Percentiles rank a stretch among this genome's conserved stretches.
Conservation (phyloP, 2,797 vertebrate species). For the Ibycter americanus region DNA sequence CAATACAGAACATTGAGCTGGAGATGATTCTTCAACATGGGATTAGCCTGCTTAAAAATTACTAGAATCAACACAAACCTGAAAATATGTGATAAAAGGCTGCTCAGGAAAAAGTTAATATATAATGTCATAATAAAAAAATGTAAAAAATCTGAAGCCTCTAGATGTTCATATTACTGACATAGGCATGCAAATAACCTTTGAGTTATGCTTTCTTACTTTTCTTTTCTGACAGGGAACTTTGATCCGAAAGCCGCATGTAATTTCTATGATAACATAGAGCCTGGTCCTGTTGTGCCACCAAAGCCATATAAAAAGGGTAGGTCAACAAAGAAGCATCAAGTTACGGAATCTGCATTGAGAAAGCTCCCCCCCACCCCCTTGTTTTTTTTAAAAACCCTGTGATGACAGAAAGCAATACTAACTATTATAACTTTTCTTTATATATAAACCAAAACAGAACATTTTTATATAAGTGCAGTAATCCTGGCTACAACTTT, state of each 20-base stretch:
- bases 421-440: not conserved
- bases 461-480: not conserved
- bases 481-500: not conserved
- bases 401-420: not conserved
- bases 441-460: not conserved
- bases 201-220: not conserved
- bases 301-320: constrained; percentile 92
- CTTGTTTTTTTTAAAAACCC: accelerated
- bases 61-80: not conserved
- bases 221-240: constrained; percentile 82
- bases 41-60: not conserved
- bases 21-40: not conserved
- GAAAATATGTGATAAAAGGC: not conserved
- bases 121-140: not conserved
- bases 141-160: not conserved
- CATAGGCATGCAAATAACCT: not conserved
- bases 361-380: not conserved
- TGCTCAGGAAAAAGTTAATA: not conserved
- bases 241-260: constrained; percentile 93
- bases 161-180: not conserved
- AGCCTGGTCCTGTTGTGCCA: constrained; percentile 92
- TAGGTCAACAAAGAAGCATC: constrained; percentile 57
- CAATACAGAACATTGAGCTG: not conserved
- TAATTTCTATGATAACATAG: constrained; percentile 97
- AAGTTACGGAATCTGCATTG: not conserved